Evolutionary conservation across 2,888 invertebrate species (phyloP), one percentile per base, ranked within the genome.

Genomic region (Mantis religiosa): DNA sequence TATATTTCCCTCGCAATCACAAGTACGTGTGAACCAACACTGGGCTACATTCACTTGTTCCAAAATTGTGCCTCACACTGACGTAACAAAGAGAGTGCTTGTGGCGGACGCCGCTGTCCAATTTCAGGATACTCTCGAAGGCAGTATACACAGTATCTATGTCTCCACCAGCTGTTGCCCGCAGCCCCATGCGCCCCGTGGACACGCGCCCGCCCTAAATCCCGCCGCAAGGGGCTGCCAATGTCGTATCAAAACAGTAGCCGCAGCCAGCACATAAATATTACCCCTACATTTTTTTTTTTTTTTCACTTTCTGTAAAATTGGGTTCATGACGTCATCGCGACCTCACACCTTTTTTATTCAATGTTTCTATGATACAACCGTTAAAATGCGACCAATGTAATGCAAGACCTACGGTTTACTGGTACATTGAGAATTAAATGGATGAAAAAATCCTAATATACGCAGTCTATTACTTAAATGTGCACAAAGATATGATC

Each of bases 161-260:
- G 87, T 87, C 87, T 41, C 86, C 86, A 91, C 90, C 91, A 91
- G 91, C 91, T 91, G 81, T 90, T 90, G 88, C 90, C 91, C 91
- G 91, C 91, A 81, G 41, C 28, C 88, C 84, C 87, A 28, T 41
- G 34, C 87, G 15, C 84, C 71, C 84, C 88, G 87, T 87, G 87
- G 87, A 87, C 88, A 88, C 88, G 92, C 91, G 89, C 41, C 87
- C 90, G 90, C 89, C 90, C 89, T 89, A 90, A 89, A 89, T 89
- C 84, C 88, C 82, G 84, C 83, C 89, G 81, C 84, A 89, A 84
- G 88, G 90, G 87, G 82, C 89, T 85, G 89, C 89, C 87, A 89
- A 89, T 89, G 89, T 88, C 90, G 85, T 85, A 89, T 88, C 88
- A 87, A 89, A 89, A 89, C 85, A 89, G 82, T 84, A 82, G 85